These are phyloP conservation scores for Tricholauxania praeusta DNA, from an alignment of 2,888 invertebrate genomes.

Conservation along the genomic window DNA sequence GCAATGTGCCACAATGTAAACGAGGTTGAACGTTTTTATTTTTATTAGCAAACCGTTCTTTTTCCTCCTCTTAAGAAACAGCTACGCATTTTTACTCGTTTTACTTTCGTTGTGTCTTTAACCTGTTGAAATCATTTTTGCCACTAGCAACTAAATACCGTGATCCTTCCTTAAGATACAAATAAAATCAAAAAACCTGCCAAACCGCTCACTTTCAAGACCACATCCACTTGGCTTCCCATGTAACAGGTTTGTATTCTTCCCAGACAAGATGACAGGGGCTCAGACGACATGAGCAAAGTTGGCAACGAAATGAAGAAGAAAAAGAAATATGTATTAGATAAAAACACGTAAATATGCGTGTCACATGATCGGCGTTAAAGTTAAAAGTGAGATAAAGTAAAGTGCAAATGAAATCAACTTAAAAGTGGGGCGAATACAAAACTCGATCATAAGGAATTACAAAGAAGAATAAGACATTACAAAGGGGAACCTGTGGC, in stretches of 20 bases:
- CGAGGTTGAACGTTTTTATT: too few species aligned
- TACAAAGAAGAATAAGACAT: not conserved
- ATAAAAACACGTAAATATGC: slow-evolving; percentile 3
- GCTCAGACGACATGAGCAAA: not conserved
- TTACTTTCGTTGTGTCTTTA: too few species aligned
- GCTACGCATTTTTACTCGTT: too few species aligned
- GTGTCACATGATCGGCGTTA: slow-evolving; percentile 29
- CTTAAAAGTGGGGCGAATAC: slow-evolving; percentile 32
- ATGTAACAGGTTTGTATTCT: slow-evolving; percentile 23
- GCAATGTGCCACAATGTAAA: too few species aligned
- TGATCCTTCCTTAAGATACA: not conserved
- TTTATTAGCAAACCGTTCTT: too few species aligned
- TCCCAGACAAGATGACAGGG: not conserved
- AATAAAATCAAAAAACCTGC: not conserved
- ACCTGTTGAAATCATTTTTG: too few species aligned
- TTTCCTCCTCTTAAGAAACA: too few species aligned
- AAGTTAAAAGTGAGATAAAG: not conserved
- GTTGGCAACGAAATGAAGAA: not conserved
- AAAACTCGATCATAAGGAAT: not conserved
- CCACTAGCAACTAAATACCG: too few species aligned
- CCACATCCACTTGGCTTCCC: slow-evolving; percentile 14
- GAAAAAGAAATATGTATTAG: not conserved
- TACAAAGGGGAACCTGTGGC: not conserved
- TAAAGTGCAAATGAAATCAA: not conserved
- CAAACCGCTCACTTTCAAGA: slow-evolving; percentile 30